Evolutionary conservation across 1,140 invertebrate genomes (phyloP).

Genomic region (Drosophila rufa): DNA sequence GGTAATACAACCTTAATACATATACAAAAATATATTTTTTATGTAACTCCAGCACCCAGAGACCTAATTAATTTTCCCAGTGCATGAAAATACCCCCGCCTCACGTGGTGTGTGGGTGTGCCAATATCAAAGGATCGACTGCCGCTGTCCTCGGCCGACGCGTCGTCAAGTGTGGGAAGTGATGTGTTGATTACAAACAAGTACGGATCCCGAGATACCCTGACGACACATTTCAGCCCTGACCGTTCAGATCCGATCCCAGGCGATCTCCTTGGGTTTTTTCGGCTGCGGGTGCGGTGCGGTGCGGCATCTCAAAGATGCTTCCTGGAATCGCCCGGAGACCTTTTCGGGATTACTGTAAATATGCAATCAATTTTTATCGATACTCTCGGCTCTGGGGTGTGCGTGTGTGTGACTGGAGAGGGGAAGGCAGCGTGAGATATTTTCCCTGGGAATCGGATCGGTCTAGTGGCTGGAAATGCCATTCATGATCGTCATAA

Average conservation of each 20-base stretch:
- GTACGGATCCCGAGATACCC: conserved; percentile 25
- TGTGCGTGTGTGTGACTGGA: conserved; percentile 5
- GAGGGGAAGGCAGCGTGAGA: conserved; percentile 41
- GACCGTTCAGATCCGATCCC: conserved; percentile 10
- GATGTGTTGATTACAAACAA: conserved; percentile 65
- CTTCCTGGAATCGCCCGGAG: conserved; percentile 54
- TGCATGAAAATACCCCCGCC: conserved; percentile 1
- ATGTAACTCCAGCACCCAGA: neutral
- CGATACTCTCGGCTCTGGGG: conserved; percentile 29
- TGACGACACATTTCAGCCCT: conserved; percentile 42
- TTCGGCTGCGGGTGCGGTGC: neutral
- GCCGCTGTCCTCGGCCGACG: conserved; percentile 31
- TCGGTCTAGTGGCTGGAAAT: conserved; percentile 35
- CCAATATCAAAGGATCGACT: conserved; percentile 56
- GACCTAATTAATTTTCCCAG: neutral
- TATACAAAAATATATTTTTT: too few relatives aligned
- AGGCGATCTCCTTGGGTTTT: conserved; percentile 7
- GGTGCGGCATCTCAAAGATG: conserved; percentile 46
- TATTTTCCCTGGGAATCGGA: conserved; percentile 36
- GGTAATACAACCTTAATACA: too few relatives aligned
- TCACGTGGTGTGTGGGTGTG: conserved; percentile 44
- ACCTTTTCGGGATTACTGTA: conserved; percentile 61
- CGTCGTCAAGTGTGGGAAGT: conserved; percentile 58
- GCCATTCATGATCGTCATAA: conserved; percentile 56
- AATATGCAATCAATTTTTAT: conserved; percentile 65